These are phyloP conservation scores for Baryphthengus martii DNA, from an alignment of 2,113 vertebrate species.

Conservation along the genomic window DNA sequence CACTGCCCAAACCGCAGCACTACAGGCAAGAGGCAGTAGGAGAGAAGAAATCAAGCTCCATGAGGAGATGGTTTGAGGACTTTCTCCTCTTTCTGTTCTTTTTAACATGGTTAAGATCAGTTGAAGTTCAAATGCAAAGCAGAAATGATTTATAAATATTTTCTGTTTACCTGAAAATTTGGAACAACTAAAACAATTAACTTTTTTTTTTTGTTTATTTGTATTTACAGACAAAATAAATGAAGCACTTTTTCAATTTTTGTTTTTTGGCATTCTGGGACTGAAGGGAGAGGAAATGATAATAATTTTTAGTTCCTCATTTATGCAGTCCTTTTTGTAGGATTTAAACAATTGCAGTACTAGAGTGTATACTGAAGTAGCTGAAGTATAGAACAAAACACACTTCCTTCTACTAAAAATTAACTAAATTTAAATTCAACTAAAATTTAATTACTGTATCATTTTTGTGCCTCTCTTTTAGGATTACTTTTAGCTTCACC, in stretches of 20 bases:
- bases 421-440: not conserved
- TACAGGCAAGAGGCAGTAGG: not conserved
- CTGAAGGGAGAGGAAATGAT: not conserved
- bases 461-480: not conserved
- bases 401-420: not conserved
- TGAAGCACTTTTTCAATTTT: not conserved
- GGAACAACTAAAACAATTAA: not conserved
- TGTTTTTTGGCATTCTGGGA: not conserved
- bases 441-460: not conserved
- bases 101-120: not conserved
- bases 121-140: not conserved
- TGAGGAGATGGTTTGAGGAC: not conserved
- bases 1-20: not conserved
- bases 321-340: not conserved
- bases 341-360: not conserved
- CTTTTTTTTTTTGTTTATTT: not conserved
- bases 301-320: not conserved
- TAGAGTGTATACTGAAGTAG: not conserved
- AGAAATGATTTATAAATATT: not conserved
- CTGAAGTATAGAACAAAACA: not conserved
- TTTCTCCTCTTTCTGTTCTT: not conserved
- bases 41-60: not conserved
- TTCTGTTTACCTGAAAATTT: not conserved
- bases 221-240: not conserved
- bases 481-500: not conserved